Conservation (phyloP, 2,113 vertebrate species). For the Okapia johnstoni region DNA sequence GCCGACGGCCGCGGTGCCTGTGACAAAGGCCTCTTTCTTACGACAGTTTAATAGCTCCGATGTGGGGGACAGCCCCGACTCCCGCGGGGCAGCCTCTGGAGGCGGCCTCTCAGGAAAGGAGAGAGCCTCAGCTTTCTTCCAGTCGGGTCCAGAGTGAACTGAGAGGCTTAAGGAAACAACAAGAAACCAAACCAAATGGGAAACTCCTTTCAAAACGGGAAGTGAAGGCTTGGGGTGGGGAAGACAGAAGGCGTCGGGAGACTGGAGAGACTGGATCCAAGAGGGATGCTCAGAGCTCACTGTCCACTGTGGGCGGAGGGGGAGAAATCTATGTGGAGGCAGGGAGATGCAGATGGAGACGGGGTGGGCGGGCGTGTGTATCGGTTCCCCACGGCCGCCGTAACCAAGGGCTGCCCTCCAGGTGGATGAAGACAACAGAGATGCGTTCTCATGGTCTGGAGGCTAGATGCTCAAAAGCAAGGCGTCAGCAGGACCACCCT, state of each 20-base stretch:
- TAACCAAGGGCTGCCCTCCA: rapidly evolving
- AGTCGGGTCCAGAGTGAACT: neutral
- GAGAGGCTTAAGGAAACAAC: neutral
- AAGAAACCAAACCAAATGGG: neutral
- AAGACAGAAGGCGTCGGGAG: rapidly evolving
- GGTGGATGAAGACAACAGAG: neutral
- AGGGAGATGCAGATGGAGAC: rapidly evolving
- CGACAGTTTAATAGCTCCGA: conserved; percentile 76
- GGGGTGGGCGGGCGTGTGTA: rapidly evolving
- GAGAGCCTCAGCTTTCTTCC: neutral
- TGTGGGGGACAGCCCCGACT: neutral
- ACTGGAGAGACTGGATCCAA: rapidly evolving
- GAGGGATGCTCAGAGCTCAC: rapidly evolving
- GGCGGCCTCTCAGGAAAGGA: neutral
- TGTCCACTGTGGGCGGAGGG: rapidly evolving
- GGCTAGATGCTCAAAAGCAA: neutral
- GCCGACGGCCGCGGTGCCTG: conserved; percentile 74
- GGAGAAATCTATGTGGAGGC: rapidly evolving
- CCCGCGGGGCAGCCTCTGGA: neutral
- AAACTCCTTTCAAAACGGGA: neutral
- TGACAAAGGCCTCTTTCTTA: conserved; percentile 91
- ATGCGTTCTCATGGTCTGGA: rapidly evolving
- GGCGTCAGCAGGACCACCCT: rapidly evolving
- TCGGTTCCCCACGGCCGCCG: rapidly evolving
- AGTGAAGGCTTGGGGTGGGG: neutral